Conservation (phyloP, 2,797 vertebrate genomes). For the Halcyon leucocephala region DNA sequence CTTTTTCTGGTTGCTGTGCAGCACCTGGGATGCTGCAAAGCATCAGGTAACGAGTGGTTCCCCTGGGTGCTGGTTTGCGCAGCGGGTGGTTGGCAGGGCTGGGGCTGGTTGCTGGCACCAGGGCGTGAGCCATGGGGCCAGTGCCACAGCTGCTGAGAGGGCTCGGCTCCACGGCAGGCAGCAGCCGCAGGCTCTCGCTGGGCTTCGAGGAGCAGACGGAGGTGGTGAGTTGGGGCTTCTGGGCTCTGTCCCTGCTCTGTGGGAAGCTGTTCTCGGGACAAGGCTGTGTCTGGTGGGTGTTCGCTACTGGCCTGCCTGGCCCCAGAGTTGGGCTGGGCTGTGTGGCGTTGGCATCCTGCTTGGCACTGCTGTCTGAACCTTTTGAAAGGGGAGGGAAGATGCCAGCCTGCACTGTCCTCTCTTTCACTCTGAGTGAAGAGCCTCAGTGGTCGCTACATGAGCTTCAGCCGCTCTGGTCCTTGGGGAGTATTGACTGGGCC, state of each 20-base stretch:
- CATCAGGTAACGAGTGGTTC: background rate
- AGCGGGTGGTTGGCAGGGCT: background rate
- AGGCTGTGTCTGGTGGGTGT: rapidly evolving
- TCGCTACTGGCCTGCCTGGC: background rate
- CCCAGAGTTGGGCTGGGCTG: background rate
- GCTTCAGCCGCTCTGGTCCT: background rate
- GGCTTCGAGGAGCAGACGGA: background rate
- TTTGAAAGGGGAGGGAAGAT: background rate
- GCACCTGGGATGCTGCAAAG: background rate
- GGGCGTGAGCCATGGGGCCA: background rate
- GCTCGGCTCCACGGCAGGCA: background rate
- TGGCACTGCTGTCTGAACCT: background rate
- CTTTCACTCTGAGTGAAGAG: background rate
- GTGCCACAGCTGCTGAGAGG: background rate
- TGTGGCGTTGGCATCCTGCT: background rate
- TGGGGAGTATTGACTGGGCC: background rate
- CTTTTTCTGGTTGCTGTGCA: rapidly evolving
- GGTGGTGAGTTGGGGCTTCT: background rate
- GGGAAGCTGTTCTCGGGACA: background rate
- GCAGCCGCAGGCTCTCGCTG: background rate
- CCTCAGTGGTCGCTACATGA: background rate
- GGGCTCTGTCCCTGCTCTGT: background rate
- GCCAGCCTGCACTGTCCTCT: background rate
- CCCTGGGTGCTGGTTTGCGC: background rate
- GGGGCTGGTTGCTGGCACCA: background rate